phyloP scores from a whole-genome alignment of 2,797 vertebrate species.

The Notolabrus celidotus region DNA sequence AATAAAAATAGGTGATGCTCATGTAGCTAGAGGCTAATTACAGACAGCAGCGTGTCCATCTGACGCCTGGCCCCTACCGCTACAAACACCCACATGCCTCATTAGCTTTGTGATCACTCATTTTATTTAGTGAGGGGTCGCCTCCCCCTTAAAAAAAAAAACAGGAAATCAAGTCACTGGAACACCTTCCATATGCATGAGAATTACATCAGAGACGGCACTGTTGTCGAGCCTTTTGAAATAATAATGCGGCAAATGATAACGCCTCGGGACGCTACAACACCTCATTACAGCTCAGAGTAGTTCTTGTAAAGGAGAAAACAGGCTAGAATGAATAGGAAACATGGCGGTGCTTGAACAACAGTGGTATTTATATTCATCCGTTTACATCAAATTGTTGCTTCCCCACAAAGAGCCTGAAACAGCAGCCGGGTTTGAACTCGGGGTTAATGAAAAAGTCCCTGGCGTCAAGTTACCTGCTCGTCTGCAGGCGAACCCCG shows the following conservation, averaged over 20 bases:
- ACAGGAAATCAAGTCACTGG: constrained; percentile 59
- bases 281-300: constrained; percentile 81
- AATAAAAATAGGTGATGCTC: constrained; percentile 74
- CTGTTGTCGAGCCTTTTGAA: constrained; percentile 78
- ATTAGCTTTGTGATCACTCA: constrained; percentile 75
- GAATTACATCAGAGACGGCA: constrained; percentile 77
- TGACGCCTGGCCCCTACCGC: constrained; percentile 55
- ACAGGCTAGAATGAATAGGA: constrained; percentile 73
- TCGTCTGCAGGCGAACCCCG: constrained; percentile 76
- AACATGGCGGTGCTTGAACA: constrained; percentile 76
- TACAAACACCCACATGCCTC: constrained; percentile 68
- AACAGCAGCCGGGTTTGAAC: constrained; percentile 81
- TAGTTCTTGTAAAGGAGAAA: constrained; percentile 70
- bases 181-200: constrained; percentile 80
- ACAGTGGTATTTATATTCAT: constrained; percentile 82
- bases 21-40: constrained; percentile 80
- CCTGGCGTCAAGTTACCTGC: constrained; percentile 84
- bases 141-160: constrained; percentile 63
- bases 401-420: constrained; percentile 75
- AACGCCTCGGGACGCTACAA: constrained; percentile 80
- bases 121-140: constrained; percentile 70
- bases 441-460: constrained; percentile 86
- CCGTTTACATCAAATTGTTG: constrained; percentile 85
- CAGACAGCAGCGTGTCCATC: constrained; percentile 75
- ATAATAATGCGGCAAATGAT: constrained; percentile 83